A percentile compares a stretch with the other conserved stretches of the same genome.
These are phyloP conservation scores for Brachionus calyciflorus DNA, from an alignment of 1,140 invertebrate species.

Conservation along the genomic window DNA sequence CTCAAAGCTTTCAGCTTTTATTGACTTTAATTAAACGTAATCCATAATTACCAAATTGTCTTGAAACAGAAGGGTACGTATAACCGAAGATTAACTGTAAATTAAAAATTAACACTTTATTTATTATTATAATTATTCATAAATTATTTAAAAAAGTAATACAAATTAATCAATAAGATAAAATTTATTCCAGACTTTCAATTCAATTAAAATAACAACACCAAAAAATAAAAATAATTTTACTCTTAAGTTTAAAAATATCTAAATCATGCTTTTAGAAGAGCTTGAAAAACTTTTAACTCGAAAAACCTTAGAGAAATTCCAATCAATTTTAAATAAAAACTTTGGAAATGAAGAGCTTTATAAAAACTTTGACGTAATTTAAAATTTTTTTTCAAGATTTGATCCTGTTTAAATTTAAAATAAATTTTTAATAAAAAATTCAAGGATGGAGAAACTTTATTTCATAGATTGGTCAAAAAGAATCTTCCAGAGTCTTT, in stretches of 20 bases:
- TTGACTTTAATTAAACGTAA: no score
- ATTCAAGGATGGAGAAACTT: constrained; percentile 29
- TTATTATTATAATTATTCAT: background rate
- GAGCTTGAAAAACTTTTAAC: background rate
- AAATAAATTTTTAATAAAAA: no score
- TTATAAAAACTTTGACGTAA: background rate
- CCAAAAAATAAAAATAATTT: no score
- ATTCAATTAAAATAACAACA: no score
- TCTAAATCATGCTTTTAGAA: background rate
- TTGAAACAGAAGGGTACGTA: no score
- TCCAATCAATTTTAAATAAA: no score
- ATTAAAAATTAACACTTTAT: no score
- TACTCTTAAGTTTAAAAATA: no score
- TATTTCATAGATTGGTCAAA: constrained; percentile 23
- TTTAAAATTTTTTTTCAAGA: background rate
- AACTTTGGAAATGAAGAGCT: background rate
- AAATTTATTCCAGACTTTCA: background rate
- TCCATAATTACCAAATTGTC: no score
- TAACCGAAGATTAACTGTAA: no score
- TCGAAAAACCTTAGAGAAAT: no score
- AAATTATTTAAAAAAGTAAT: background rate
- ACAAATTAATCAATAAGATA: background rate
- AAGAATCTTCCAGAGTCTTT: background rate
- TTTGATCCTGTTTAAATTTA: constrained; percentile 1
- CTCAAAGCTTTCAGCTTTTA: no score